Percentiles rank a stretch among this genome's conserved stretches.
Conservation (phyloP, 2,888 invertebrate genomes). For the Himalopsyche kuldschensis region DNA sequence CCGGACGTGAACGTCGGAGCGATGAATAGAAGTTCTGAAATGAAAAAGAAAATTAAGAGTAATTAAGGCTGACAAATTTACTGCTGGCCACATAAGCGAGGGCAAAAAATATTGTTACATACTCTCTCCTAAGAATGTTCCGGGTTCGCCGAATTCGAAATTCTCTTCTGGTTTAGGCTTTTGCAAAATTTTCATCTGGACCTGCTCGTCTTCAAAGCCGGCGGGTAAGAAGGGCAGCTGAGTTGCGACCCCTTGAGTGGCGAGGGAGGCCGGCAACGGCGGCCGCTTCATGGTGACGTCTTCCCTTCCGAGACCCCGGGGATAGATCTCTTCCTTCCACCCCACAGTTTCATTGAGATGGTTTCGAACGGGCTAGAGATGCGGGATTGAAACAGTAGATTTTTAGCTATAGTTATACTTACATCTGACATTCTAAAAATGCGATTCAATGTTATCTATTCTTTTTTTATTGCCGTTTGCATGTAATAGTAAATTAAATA, state of each 20-base stretch:
- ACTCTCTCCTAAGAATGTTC: constrained; percentile 59
- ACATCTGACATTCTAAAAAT: too few species aligned
- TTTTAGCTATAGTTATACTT: too few species aligned
- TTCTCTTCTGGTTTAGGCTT: background rate
- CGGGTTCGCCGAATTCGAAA: constrained; percentile 47
- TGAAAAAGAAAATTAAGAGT: background rate
- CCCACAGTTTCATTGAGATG: constrained; percentile 74
- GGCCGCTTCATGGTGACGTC: constrained; percentile 74
- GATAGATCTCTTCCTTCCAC: constrained; percentile 65
- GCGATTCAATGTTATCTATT: too few species aligned
- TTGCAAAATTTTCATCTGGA: constrained; percentile 21
- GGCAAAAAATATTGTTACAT: constrained; percentile 13
- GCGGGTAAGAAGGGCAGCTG: constrained; percentile 90
- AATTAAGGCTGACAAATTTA: too few species aligned
- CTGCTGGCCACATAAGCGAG: too few species aligned
- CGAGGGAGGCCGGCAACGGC: constrained; percentile 71
- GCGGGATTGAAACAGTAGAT: background rate
- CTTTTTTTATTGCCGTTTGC: too few species aligned
- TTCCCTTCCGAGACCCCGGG: constrained; percentile 17
- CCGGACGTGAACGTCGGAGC: constrained; percentile 71
- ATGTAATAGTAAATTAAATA: too few species aligned
- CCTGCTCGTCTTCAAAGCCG: constrained; percentile 67
- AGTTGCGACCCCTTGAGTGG: constrained; percentile 74
- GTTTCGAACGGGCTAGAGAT: constrained; percentile 68
- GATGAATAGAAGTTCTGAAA: constrained; percentile 60